Base-by-base conservation (phyloP, 2,113 vertebrate species). In the Echinops telfairi region DNA sequence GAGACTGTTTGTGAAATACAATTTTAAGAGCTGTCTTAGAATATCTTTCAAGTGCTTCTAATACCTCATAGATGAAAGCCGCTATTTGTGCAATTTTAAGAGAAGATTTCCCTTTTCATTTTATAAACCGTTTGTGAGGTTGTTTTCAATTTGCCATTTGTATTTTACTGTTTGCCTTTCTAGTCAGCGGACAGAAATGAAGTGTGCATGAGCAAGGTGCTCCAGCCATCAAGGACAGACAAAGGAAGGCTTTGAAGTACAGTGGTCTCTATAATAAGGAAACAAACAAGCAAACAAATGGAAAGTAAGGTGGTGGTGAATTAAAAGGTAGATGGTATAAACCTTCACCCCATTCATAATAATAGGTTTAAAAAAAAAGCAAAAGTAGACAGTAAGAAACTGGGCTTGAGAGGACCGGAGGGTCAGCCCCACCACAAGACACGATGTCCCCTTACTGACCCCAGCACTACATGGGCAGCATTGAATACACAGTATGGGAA, bases 1-100 rank as follows among this genome's bases (percentile, higher is more conserved):
- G 83, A 94, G 22, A 19, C 68, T 75, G 80, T 81, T 92, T 84
- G 79, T 84, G 75, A 86, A 96, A 89, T 92, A 33, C 19, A 76
- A 43, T 83, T 71, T 70, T 12, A 76, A 22, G 33, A 79, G 86
- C 60, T 86, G 53, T 86, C 47, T 53, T 79, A 79, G n/a, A 58
- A 66, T 14, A 38, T 90, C 68, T 89, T 88, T 68, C 58, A 73
- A 82, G 40, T 70, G 36, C 80, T 53, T 76, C 73, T 73, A 78
- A 75, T 83, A 93, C 22, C 83, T 79, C n/a, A 90, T 31, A 83
- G 70, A 78, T 33, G 10, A 36, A 62, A 73, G 60, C 92, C 38
- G 6, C 78, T 66, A 81, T 60, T 77, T 33, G 77, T 27, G 5
- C 20, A 75, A 33, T 73, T 92, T 60, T 78, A 83, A 33, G 31